Conservation (phyloP, 1,140 invertebrate species). For the Stegodyphus mimosarum region DNA sequence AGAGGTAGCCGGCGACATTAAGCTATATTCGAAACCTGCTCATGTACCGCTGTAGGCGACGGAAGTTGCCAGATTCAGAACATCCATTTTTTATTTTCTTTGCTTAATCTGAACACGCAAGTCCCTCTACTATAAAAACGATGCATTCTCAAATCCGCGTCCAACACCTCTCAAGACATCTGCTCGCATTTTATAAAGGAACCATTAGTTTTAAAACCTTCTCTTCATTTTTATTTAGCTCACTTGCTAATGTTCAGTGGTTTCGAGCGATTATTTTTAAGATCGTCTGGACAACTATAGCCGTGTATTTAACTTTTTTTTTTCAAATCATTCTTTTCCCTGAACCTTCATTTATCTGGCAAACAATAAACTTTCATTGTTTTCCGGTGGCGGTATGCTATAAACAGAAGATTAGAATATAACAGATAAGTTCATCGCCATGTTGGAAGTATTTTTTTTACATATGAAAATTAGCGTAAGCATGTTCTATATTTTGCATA, state of each 20-base stretch:
- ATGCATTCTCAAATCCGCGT: background rate
- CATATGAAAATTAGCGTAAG: too few relatives aligned
- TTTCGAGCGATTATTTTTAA: too few relatives aligned
- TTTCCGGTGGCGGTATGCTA: too few relatives aligned
- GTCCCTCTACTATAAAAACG: constrained; percentile 11
- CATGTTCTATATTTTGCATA: too few relatives aligned
- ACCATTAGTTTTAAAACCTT: constrained; percentile 2
- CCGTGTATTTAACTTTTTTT: too few relatives aligned
- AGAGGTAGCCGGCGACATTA: background rate
- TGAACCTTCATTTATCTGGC: too few relatives aligned
- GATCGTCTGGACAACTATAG: too few relatives aligned
- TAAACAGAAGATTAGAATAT: too few relatives aligned
- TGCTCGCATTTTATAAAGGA: constrained; percentile 12
- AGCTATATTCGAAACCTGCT: constrained; percentile 8
- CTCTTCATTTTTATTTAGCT: constrained; percentile 18
- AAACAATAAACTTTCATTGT: too few relatives aligned
- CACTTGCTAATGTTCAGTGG: background rate
- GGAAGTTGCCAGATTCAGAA: constrained; percentile 46
- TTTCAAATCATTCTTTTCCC: too few relatives aligned
- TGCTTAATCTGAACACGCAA: constrained; percentile 44
- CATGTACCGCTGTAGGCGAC: constrained; percentile 16
- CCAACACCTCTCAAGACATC: constrained; percentile 23
- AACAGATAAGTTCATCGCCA: too few relatives aligned
- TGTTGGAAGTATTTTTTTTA: too few relatives aligned
- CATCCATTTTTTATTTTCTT: constrained; percentile 5